Evolutionary conservation across 2,888 invertebrate genomes (phyloP).

Genomic region (Tiphia femorata): DNA sequence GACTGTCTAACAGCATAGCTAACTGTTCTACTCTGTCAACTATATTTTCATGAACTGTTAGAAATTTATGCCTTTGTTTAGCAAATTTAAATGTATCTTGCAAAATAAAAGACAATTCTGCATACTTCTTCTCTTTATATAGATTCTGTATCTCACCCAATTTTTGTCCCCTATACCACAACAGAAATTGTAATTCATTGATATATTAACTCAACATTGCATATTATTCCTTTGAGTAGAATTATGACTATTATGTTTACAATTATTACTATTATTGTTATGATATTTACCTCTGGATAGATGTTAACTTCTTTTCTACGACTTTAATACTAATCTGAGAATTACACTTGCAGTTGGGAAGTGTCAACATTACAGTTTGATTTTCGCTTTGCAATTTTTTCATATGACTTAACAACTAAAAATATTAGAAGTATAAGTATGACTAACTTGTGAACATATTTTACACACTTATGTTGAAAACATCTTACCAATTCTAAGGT

Average conservation of each 20-base stretch:
- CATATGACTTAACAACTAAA: constrained; percentile 51
- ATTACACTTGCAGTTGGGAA: constrained; percentile 73
- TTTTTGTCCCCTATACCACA: constrained; percentile 67
- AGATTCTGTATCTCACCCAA: constrained; percentile 77
- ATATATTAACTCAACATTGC: too few species aligned
- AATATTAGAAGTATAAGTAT: constrained; percentile 7
- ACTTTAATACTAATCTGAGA: constrained; percentile 69
- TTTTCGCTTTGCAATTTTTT: constrained; percentile 53
- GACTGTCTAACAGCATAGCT: constrained; percentile 75
- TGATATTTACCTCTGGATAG: constrained; percentile 70
- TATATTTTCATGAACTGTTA: constrained; percentile 44
- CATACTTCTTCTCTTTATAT: constrained; percentile 76
- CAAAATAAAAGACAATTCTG: constrained; percentile 77
- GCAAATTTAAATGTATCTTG: constrained; percentile 77
- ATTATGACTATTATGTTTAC: too few species aligned
- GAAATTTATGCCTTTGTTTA: constrained; percentile 56
- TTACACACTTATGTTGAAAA: neutral
- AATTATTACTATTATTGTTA: constrained; percentile 9
- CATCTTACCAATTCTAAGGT: constrained; percentile 69
- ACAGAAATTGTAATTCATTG: too few species aligned
- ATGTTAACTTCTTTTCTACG: constrained; percentile 69
- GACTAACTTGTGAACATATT: neutral
- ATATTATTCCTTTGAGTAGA: too few species aligned
- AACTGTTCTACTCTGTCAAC: constrained; percentile 71
- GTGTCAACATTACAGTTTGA: constrained; percentile 62